Base-by-base conservation (phyloP, 2,797 vertebrate species). In the Notolabrus celidotus region DNA sequence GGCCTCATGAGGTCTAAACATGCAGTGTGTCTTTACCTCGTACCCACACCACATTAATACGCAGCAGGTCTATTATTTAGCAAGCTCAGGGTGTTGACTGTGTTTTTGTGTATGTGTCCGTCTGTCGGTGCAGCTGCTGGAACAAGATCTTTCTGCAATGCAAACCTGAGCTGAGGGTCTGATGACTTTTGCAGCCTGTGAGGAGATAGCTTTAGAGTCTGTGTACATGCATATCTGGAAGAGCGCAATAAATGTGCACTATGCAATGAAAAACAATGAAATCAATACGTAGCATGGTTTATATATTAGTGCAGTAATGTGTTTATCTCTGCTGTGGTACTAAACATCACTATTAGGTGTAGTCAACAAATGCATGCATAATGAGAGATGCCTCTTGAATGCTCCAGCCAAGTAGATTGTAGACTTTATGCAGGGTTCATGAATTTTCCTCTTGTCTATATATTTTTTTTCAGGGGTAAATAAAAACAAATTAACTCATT, bases 111-210 rank as follows among this genome's bases (percentile, higher is more conserved):
- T 57, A 16, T 72, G 72, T 54, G 69, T 79, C 67, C 5, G 60
- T 70, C 54, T 82, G 78, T 77, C 60, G 4, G 62, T 54, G 77
- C 82, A 85, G 89, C 88, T 87, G 89, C 86, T 86, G 79, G 84
- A 89, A 85, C 63, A 22, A 82, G 78, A 90, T 88, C 83, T 79
- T 62, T 60, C 54, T 74, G 86, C 57, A 73, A 85, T 81, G 55
- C 60, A 78, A 88, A 91, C 88, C 80, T 87, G 86, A 93, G 90
- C 81, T 86, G 68, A 69, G 74, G 68, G 71, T 80, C 73, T 84
- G 88, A 91, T 85, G 85, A 72, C 77, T 82, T 83, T 80, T 67
- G 80, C 88, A 84, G 79, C 62, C 60, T 45, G 66, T 22, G 66
- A 66, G 66, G 50, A 79, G 67, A 87, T 83, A 42, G 57, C 55